These are phyloP conservation scores for Enteromius radiatus DNA, from an alignment of 2,797 vertebrate genomes.

Conservation along the genomic window DNA sequence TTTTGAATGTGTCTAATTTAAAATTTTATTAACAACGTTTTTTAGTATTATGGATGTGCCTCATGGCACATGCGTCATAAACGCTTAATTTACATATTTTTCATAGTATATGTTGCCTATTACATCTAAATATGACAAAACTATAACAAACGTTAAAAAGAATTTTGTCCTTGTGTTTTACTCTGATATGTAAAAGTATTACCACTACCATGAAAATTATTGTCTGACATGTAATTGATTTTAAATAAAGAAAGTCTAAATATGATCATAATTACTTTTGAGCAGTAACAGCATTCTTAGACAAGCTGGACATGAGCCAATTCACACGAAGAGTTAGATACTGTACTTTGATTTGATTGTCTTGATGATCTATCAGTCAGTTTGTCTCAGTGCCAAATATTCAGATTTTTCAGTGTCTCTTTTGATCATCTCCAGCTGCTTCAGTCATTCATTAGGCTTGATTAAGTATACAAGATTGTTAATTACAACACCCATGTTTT, in stretches of 20 bases:
- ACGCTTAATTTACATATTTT: background rate
- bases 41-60: background rate
- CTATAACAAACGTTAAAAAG: background rate
- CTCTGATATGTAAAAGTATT: background rate
- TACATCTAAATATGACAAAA: background rate
- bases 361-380: conserved; percentile 40
- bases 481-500: conserved; percentile 78
- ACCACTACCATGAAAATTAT: background rate
- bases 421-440: conserved; percentile 74
- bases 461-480: conserved; percentile 78
- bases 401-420: conserved; percentile 58
- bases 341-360: background rate
- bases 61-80: background rate
- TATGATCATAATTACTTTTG: background rate
- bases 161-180: background rate
- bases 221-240: background rate
- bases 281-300: background rate
- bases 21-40: conserved; percentile 43
- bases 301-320: background rate
- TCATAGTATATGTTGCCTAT: background rate
- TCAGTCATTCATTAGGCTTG: conserved; percentile 72
- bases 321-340: background rate
- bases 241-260: background rate
- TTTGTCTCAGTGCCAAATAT: conserved; percentile 63
- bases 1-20: conserved; percentile 33